Base-by-base conservation (phyloP, 2,797 vertebrate genomes). In the Squalus acanthias region DNA sequence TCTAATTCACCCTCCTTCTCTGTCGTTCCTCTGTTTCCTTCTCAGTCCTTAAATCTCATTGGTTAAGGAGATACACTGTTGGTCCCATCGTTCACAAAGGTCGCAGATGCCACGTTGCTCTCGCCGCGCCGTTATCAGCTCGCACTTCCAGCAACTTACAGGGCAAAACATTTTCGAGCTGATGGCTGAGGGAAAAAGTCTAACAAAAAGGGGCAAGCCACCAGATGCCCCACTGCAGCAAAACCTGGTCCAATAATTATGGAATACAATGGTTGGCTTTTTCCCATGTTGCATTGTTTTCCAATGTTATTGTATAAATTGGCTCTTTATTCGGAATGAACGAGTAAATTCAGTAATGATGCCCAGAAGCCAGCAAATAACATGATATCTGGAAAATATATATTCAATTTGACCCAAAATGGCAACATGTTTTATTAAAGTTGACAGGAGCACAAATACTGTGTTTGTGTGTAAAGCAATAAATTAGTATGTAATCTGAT, bases 271-370 rank as follows among this genome's bases (percentile, higher is more conserved):
- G 53, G 53, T 57, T 57, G 53, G 5, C 53, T 57, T 57, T 57
- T 57, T 5, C 53, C 53, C 53, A 2, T 57, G 53, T 2, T 2
- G 53, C 53, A 57, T 57, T 57, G 53, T 57, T 57, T 57, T 57
- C 53, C 53, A 57, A 57, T 5, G 5, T 57, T 57, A 57, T 57
- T 57, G 53, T 57, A 57, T 57, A 57, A 57, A 57, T 57, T 57
- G 53, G 53, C 50, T 29, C 29, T 95, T 93, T n/a, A 95, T 76
- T 95, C 50, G 13, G 91, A 95, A 95, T 85, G 8, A 85, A 29
- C n/a, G 67, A 95, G 50, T 29, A 74, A 74, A 95, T 72, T 76
- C 9, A 60, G 33, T 60, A 65, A n/a, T 65, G 26, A 95, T 33
- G 39, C 26, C 12, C 70, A 74, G 15, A 29, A 53, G 2, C 50